A percentile compares a stretch with the other conserved stretches of the same genome.
Conservation (phyloP, 2,888 invertebrate species). For the Tholera decimalis region DNA sequence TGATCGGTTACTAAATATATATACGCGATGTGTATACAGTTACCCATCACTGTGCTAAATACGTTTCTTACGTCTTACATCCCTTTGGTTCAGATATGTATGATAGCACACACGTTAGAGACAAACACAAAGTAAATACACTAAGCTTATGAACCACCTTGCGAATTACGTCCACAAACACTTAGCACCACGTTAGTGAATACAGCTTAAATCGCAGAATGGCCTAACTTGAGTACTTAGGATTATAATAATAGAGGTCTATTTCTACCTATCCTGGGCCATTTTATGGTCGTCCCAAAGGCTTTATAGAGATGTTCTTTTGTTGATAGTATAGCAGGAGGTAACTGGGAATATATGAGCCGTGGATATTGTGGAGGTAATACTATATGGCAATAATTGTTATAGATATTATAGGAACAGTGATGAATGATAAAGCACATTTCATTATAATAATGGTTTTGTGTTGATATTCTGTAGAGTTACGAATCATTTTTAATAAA, state of each 20-base stretch:
- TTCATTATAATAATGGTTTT: no score
- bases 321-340: constrained; percentile 21
- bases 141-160: neutral
- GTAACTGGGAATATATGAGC: neutral
- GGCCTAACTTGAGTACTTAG: constrained; percentile 17
- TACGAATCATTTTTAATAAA: no score
- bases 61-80: no score
- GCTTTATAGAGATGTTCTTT: constrained; percentile 30
- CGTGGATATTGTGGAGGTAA: neutral
- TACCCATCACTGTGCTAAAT: no score
- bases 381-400: neutral
- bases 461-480: no score
- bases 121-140: constrained; percentile 1
- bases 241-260: constrained; percentile 26
- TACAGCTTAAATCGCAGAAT: constrained; percentile 16
- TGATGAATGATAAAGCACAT: no score
- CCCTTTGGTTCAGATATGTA: no score
- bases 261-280: neutral
- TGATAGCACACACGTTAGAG: neutral
- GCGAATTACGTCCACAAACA: constrained; percentile 2
- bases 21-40: no score
- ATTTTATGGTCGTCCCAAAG: constrained; percentile 10
- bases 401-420: neutral
- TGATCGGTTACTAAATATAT: no score
- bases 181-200: neutral